A percentile compares a stretch with the other conserved stretches of the same genome.
These are phyloP conservation scores for Microcaecilia unicolor DNA, from an alignment of 2,797 vertebrate genomes.

Conservation along the genomic window DNA sequence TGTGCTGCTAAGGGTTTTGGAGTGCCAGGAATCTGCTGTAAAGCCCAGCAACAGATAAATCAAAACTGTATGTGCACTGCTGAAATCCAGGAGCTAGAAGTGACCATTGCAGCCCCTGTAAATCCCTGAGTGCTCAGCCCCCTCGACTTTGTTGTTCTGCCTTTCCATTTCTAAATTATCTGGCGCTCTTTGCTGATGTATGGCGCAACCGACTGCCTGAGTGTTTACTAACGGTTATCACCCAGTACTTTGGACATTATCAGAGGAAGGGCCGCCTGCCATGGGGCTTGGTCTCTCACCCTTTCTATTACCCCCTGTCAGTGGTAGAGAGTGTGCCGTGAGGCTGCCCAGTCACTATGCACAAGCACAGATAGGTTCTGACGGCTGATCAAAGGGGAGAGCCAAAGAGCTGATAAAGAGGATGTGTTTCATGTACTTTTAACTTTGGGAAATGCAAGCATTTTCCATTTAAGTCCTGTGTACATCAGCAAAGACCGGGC, in stretches of 20 bases:
- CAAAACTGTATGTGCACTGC: constrained; percentile 39
- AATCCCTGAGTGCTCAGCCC: constrained; percentile 47
- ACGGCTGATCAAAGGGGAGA: constrained; percentile 76
- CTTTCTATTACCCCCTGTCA: constrained; percentile 82
- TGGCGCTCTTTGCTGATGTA: constrained; percentile 64
- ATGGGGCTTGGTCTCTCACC: constrained; percentile 62
- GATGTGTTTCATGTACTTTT: constrained; percentile 65
- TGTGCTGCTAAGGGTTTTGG: constrained; percentile 14
- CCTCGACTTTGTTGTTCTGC: constrained; percentile 35
- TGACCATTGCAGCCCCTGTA: constrained; percentile 49
- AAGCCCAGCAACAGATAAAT: constrained; percentile 49
- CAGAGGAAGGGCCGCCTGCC: constrained; percentile 68
- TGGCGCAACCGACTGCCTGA: constrained; percentile 46
- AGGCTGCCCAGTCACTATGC: constrained; percentile 64
- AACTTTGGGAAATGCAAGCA: constrained; percentile 55
- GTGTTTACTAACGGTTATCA: constrained; percentile 77
- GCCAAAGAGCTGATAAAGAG: constrained; percentile 65
- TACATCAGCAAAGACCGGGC: constrained; percentile 55
- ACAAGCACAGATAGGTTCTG: constrained; percentile 69
- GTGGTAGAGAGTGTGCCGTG: constrained; percentile 70
- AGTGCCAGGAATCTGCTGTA: constrained; percentile 38
- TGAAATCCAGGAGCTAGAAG: constrained; percentile 55
- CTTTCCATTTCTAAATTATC: constrained; percentile 50
- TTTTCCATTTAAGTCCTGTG: constrained; percentile 47
- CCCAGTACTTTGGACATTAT: constrained; percentile 63